Conservation (phyloP, 2,888 invertebrate species). For the Calliscelio sp. region DNA sequence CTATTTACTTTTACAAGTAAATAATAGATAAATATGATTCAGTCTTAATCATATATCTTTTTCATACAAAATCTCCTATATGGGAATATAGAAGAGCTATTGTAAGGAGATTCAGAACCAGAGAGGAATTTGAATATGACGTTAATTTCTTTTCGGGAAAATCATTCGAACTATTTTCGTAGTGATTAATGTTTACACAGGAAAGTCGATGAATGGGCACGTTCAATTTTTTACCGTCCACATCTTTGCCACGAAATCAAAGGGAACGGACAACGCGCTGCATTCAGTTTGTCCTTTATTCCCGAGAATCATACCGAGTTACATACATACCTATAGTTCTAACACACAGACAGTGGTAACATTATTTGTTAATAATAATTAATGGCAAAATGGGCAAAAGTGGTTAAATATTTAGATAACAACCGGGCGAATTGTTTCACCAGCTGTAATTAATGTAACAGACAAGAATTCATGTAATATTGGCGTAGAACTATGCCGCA, state of each 20-base stretch:
- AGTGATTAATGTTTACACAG: slow-evolving; percentile 18
- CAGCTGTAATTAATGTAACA: slow-evolving; percentile 24
- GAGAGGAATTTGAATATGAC: slow-evolving; percentile 3
- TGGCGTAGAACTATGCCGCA: slow-evolving; percentile 11
- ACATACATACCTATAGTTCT: no score
- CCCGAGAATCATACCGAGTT: no score
- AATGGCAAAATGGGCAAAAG: background rate
- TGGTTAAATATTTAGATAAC: slow-evolving; percentile 26
- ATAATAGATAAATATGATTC: no score
- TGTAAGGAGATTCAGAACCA: background rate
- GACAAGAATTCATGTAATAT: slow-evolving; percentile 19
- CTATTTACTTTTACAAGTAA: no score
- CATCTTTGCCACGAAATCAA: slow-evolving; percentile 20
- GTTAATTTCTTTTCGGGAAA: slow-evolving; percentile 11
- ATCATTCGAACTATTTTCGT: slow-evolving; percentile 17
- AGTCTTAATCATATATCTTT: no score
- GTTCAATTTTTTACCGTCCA: slow-evolving; percentile 7
- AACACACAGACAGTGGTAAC: background rate
- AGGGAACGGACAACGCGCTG: slow-evolving; percentile 21
- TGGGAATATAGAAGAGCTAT: no score
- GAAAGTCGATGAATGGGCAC: slow-evolving; percentile 11
- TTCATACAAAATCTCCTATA: no score
- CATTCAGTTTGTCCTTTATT: slow-evolving; percentile 16
- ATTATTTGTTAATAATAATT: slow-evolving; percentile 33
- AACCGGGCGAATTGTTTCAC: slow-evolving; percentile 24